Evolutionary conservation across 2,113 vertebrate genomes (phyloP).

Genomic region (Aphelocoma coerulescens): DNA sequence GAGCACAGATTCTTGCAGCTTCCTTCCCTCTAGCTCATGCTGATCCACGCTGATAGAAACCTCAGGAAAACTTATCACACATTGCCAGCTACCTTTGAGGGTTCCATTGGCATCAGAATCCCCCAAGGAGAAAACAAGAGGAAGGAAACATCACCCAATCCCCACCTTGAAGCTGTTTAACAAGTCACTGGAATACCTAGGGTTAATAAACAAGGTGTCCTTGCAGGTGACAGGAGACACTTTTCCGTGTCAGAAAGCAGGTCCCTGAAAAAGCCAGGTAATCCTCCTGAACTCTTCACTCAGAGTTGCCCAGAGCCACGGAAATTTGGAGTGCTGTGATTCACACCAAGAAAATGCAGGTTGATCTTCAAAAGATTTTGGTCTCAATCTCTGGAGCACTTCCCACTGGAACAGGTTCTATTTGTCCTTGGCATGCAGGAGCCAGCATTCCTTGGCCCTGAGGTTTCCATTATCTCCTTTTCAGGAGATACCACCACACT

Average conservation of each 20-base stretch:
- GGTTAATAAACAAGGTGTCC: neutral
- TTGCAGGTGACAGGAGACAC: neutral
- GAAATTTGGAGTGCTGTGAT: neutral
- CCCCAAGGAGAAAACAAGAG: neutral
- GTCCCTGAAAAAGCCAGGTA: neutral
- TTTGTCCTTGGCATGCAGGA: neutral
- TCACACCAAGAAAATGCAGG: neutral
- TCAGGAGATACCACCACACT: neutral
- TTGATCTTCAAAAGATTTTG: neutral
- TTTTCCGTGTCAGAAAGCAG: neutral
- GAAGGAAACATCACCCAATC: neutral
- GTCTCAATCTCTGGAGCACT: conserved; percentile 3
- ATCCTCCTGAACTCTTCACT: neutral
- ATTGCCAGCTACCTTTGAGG: neutral
- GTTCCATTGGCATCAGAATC: neutral
- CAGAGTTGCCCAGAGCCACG: neutral
- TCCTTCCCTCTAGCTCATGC: neutral
- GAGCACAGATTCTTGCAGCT: neutral
- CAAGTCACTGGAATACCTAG: neutral
- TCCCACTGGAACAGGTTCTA: conserved; percentile 3
- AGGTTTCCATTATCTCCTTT: neutral
- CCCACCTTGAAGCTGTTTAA: neutral
- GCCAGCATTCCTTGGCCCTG: neutral
- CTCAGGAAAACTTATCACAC: neutral
- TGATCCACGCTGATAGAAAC: neutral